phyloP scores from a whole-genome alignment of 2,797 vertebrate species.

The Garrulus glandarius region DNA sequence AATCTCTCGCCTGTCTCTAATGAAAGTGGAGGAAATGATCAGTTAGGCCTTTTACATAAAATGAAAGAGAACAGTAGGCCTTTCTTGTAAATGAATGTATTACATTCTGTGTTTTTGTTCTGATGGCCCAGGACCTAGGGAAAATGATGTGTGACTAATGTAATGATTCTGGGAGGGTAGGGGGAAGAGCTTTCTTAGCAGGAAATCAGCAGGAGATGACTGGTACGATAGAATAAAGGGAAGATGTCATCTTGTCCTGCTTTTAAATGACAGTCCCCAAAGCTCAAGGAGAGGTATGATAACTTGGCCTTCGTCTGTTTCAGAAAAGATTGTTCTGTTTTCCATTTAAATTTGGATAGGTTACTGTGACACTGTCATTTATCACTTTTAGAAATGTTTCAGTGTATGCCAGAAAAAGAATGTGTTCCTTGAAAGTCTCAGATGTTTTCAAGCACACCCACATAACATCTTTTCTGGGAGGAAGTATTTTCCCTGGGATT shows the following conservation, averaged over 20 bases:
- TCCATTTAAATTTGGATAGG: conserved; percentile 23
- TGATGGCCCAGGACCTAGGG: background rate
- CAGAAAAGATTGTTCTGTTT: conserved; percentile 16
- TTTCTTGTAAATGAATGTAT: conserved; percentile 5
- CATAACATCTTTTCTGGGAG: conserved; percentile 41
- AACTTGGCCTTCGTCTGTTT: background rate
- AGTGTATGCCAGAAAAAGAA: background rate
- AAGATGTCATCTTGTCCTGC: background rate
- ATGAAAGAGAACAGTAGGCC: background rate
- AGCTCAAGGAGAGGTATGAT: background rate
- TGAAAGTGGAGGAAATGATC: background rate
- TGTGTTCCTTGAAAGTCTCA: conserved; percentile 47
- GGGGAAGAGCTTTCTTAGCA: background rate
- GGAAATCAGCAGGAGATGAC: background rate
- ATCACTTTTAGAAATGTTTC: conserved; percentile 25
- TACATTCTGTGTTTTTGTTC: background rate
- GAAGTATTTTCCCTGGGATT: conserved; percentile 48
- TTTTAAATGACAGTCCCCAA: background rate
- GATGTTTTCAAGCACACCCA: conserved; percentile 62
- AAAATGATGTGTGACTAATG: background rate
- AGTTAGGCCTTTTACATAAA: background rate
- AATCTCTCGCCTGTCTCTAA: background rate
- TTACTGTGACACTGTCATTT: conserved; percentile 28
- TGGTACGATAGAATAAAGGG: background rate
- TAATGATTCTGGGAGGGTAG: background rate